phyloP scores from a whole-genome alignment of 2,797 vertebrate species.

The Bufotes viridis region DNA sequence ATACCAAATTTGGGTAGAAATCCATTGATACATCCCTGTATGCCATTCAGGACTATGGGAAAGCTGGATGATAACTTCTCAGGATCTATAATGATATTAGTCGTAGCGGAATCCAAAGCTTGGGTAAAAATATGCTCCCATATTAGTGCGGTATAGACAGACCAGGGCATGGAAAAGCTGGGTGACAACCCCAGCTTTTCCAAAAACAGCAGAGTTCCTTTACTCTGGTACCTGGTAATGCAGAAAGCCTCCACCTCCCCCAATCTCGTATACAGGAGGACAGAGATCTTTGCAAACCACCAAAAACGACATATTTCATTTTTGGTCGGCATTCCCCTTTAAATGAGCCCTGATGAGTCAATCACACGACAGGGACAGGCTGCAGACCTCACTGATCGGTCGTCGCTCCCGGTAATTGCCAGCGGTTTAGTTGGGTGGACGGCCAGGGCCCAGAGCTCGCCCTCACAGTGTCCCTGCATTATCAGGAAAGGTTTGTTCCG shows the following conservation, averaged over 20 bases:
- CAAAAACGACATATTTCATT: too few species aligned
- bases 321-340: too few species aligned
- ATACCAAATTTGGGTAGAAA: not conserved
- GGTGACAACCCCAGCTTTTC: not conserved
- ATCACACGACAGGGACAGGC: not conserved
- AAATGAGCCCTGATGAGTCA: not conserved
- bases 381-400: constrained; percentile 93
- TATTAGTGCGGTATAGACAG: not conserved
- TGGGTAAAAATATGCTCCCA: not conserved
- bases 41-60: not conserved
- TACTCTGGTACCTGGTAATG: too few species aligned
- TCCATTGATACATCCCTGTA: not conserved
- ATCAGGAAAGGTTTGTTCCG: constrained; percentile 98
- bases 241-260: too few species aligned
- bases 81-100: not conserved
- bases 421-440: constrained; percentile 96
- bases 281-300: too few species aligned
- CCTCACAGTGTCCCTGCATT: constrained; percentile 99
- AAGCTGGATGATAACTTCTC: not conserved
- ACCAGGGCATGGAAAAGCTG: not conserved
- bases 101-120: not conserved
- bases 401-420: constrained; percentile 97
- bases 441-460: constrained; percentile 97
- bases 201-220: too few species aligned
- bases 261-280: too few species aligned